Conservation (phyloP, 2,797 vertebrate genomes). For the Chaetodon trifasciatus region DNA sequence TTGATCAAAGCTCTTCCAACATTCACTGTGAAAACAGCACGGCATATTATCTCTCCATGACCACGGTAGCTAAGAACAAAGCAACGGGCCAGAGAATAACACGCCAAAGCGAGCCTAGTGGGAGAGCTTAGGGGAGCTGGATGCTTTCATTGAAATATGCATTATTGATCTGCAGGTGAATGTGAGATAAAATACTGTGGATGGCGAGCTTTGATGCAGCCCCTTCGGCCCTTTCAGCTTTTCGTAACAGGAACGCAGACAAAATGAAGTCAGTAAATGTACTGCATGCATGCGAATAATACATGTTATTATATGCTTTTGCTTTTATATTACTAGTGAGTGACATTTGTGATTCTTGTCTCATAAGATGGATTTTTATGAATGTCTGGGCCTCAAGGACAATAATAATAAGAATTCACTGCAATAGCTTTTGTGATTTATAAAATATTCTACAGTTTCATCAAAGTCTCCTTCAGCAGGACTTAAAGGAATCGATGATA, state of each 20-base stretch:
- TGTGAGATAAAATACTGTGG: background rate
- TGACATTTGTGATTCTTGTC: background rate
- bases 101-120: background rate
- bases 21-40: constrained; percentile 17
- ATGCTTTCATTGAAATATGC: constrained; percentile 25
- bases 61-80: constrained; percentile 42
- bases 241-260: background rate
- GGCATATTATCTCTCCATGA: constrained; percentile 22
- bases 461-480: background rate
- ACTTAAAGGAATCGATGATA: background rate
- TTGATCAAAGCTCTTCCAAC: constrained; percentile 38
- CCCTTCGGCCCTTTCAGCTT: background rate
- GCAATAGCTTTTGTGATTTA: background rate
- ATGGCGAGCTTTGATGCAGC: constrained; percentile 16
- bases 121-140: constrained; percentile 18
- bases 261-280: too few species aligned
- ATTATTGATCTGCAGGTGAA: constrained; percentile 39
- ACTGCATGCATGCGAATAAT: background rate
- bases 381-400: background rate
- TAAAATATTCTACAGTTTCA: background rate
- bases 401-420: background rate
- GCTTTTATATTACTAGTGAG: background rate
- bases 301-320: background rate
- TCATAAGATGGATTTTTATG: background rate
- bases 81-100: background rate